Evolutionary conservation across 1,140 invertebrate species (phyloP).

Genomic region (Cataglyphis hispanica): DNA sequence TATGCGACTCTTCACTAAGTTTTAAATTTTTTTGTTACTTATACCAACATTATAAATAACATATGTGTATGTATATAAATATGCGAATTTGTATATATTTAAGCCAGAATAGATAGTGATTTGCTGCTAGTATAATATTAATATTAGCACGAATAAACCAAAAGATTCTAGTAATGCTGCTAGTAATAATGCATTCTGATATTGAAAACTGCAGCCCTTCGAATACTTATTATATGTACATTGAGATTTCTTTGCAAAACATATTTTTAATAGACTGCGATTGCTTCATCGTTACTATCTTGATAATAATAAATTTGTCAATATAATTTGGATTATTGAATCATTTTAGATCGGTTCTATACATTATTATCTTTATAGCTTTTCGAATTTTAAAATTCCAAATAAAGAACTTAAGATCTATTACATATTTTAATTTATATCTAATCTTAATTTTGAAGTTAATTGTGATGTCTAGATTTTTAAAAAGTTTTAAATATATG

Average conservation of each 20-base stretch:
- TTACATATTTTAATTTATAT: neutral
- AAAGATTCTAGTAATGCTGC: constrained; percentile 44
- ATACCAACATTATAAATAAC: constrained; percentile 29
- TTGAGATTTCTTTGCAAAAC: constrained; percentile 6
- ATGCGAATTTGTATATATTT: constrained; percentile 43
- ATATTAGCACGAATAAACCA: constrained; percentile 34
- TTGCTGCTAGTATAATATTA: constrained; percentile 32
- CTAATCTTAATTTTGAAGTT: neutral
- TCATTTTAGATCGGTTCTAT: neutral
- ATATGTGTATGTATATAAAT: constrained; percentile 19
- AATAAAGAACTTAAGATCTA: neutral
- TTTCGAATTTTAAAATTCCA: neutral
- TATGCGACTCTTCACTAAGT: neutral
- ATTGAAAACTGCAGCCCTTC: constrained; percentile 11
- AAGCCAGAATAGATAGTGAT: constrained; percentile 33
- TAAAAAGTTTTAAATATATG: neutral
- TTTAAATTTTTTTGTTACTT: constrained; percentile 26
- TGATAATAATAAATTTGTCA: neutral
- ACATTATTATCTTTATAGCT: neutral
- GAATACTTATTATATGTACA: neutral
- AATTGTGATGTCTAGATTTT: neutral
- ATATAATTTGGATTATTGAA: neutral
- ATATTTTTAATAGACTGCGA: neutral
- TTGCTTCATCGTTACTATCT: neutral
- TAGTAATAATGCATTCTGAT: neutral